Base-by-base conservation (phyloP, 2,888 invertebrate species). In the Lochmaea crataegi region DNA sequence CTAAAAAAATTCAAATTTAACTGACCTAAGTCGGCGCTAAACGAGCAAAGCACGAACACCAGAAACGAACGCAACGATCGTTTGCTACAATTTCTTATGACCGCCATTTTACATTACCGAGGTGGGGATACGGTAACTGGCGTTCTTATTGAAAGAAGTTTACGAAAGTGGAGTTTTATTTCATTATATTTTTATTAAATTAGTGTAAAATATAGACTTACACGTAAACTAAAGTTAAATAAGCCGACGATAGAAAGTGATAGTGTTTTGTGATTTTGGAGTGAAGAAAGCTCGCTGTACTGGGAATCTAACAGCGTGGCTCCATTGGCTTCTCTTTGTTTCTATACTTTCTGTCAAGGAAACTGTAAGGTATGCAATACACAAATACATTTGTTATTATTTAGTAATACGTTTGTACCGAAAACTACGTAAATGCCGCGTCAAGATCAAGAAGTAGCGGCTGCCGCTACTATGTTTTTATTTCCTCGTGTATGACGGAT, bases 291-390 rank as follows among this genome's bases (percentile, higher is more conserved):
- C 82, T 80, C 78, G 82, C 82, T 82, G 82, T 80, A 84, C 82
- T 83, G 83, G 82, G 82, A 84, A 83, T 72, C 82, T 83, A 86
- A 82, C 87, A 87, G 87, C 87, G 87, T 87, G 87, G 87, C 87
- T 86, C 81, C 83, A 81, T 83, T 84, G 83, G 86, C 86, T 85
- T 86, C 85, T 85, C 87, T 87, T 87, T 87, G 86, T 87, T 87
- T 86, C 87, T 85, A 83, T 83, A 65, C 70, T 70, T 64, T 70
- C 70, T 57, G 70, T 64, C 70, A 70, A 57, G 65, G 70, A 70
- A 70, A 70, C 63, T 63, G 51, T 84, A 83, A 86, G 86, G 87
- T 87, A 85, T 86, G 87, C 81, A 77, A 77, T 69, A 71, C 42
- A 66, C 11, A 32, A 60, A 63, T 63, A 48, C 22, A 53, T 38